A percentile compares a stretch with the other conserved stretches of the same genome.
Evolutionary conservation across 2,888 invertebrate species (phyloP).

Genomic region (Nomada lathburiana): DNA sequence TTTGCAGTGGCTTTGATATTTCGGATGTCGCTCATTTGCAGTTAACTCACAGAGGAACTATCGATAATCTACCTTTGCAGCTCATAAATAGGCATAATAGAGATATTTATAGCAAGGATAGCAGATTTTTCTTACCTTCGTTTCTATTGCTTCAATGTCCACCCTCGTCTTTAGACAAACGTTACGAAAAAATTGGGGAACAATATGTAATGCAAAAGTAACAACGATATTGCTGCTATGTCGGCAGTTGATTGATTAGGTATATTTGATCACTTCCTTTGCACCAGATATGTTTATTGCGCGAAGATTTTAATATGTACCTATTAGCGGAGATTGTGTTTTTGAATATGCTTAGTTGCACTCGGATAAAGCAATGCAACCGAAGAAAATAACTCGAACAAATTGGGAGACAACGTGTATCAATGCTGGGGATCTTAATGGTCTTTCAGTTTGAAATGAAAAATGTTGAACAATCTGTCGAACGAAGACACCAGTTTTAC

Average conservation of each 20-base stretch:
- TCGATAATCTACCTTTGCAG: not conserved
- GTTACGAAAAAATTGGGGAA: not conserved
- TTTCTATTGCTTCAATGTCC: not conserved
- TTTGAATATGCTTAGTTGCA: not conserved
- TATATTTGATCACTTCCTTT: not conserved
- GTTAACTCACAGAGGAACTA: not conserved
- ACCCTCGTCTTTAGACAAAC: not conserved
- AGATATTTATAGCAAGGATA: not conserved
- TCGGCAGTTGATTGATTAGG: not conserved
- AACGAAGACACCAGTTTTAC: not conserved
- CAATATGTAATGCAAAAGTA: not conserved
- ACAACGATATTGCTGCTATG: not conserved
- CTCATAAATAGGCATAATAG: not conserved
- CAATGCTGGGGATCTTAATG: not conserved
- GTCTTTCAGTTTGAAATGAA: not conserved
- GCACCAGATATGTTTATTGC: not conserved
- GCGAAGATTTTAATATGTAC: not conserved
- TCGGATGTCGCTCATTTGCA: not conserved
- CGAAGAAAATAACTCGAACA: not conserved
- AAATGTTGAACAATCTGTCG: not conserved
- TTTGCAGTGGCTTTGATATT: not conserved
- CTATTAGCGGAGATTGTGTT: not conserved
- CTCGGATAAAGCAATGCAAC: not conserved
- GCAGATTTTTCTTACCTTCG: not conserved
- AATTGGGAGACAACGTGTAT: constrained; percentile 1